These are phyloP conservation scores for Fringilla coelebs DNA, from an alignment of 2,797 vertebrate genomes.

Conservation along the genomic window DNA sequence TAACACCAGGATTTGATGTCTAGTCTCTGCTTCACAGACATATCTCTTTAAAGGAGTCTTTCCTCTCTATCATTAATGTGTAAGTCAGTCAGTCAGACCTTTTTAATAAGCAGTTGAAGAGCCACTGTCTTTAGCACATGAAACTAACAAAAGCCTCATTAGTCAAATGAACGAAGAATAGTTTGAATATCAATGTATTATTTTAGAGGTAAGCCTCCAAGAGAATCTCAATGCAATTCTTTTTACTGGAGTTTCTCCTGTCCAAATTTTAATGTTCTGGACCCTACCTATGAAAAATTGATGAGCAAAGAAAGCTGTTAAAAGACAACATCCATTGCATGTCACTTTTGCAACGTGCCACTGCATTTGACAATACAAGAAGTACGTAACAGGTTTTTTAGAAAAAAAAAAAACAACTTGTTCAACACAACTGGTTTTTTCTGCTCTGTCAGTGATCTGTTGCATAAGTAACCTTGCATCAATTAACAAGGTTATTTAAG, in stretches of 20 bases:
- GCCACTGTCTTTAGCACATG: conserved; percentile 45
- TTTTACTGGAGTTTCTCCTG: conserved; percentile 1
- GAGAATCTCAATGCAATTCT: conserved; percentile 27
- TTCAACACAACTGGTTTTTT: not conserved
- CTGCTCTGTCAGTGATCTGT: not conserved
- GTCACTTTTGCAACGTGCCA: not conserved
- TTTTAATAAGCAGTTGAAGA: conserved; percentile 65
- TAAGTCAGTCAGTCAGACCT: conserved; percentile 51
- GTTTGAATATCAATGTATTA: conserved; percentile 52
- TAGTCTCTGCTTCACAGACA: conserved; percentile 41
- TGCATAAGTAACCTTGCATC: conserved; percentile 13
- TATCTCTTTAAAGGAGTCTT: conserved; percentile 50
- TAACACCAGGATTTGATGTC: conserved; percentile 47
- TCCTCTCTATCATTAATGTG: conserved; percentile 50
- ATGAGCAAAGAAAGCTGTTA: conserved; percentile 51
- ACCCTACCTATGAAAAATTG: conserved; percentile 33
- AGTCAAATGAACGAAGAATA: conserved; percentile 57
- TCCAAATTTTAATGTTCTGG: conserved; percentile 39
- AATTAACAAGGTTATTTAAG: conserved; percentile 30
- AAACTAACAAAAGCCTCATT: conserved; percentile 67
- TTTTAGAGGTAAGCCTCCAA: conserved; percentile 37
- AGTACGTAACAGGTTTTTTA: not conserved
- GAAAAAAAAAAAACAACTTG: not conserved
- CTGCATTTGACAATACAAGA: not conserved
- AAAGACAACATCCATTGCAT: not conserved